Evolutionary conservation across 2,888 invertebrate genomes (phyloP), one percentile per base, ranked within the genome.

Genomic region (Electrophaes corylata): DNA sequence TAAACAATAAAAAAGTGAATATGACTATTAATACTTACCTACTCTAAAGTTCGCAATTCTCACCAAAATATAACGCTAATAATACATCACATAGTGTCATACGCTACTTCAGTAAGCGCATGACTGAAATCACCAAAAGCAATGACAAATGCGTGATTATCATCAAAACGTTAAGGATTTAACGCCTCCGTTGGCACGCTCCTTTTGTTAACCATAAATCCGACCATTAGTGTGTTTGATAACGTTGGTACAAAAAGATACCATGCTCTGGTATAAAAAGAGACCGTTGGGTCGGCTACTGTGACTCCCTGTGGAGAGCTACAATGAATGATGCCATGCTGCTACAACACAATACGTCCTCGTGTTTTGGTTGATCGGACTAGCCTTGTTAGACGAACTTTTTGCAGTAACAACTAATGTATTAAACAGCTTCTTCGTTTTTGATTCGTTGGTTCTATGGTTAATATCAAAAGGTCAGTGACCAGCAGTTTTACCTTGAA

Each of bases 161-260:
- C 88, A 84, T 86, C 83, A 86, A 88, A 88, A 91, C 88, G 90
- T 89, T 86, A 91, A 88, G 92, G 92, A 92, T 92, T 92, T 92
- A 91, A 92, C 92, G 92, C 91, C 88, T 91, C 87, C 78, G 86
- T 91, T 91, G 83, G 88, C 92, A 88, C 88, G 84, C 88, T 91
- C 83, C 89, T 86, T 91, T 91, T 91, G 91, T 91, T 88, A 86
- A 81, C 76, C 81, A 90, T 88, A 91, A 91, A 86, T 88, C 88
- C 86, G 86, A 77, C 89, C 91, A 91, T 91, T 90, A 91, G 86
- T 85, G 86, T 91, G 90, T 91, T 91, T 91, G 90, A 89, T 91
- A 88, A 90, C 79, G 87, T 81, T 86, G 57, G 55, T 56, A 62
- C 46, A 62, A 55, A 59, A 61, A 62, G 63, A 62, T 56, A 65